A percentile compares a stretch with the other conserved stretches of the same genome.
phyloP scores from a whole-genome alignment of 2,113 vertebrate species.

The Chiloscyllium plagiosum region DNA sequence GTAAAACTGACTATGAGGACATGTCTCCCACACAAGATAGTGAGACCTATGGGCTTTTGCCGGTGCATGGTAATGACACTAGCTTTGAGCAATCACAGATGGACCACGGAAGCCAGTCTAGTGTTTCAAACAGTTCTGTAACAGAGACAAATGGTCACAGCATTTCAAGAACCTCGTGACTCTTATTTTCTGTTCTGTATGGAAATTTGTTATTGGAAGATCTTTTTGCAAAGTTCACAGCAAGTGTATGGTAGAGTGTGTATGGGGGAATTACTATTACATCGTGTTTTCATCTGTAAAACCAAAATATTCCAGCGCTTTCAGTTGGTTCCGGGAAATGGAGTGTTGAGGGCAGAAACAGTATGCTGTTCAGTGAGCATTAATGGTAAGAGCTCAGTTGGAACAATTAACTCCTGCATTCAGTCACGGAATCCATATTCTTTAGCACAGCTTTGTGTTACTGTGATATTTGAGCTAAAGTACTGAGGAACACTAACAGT shows the following conservation, averaged over 20 bases:
- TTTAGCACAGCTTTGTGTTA: not conserved
- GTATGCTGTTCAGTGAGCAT: conserved; percentile 10
- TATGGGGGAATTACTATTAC: conserved; percentile 2
- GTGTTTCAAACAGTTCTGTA: not conserved
- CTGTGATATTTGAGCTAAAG: not conserved
- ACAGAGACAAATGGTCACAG: conserved; percentile 28
- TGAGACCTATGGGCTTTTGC: not conserved
- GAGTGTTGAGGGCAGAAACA: not conserved
- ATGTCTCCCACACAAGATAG: not conserved
- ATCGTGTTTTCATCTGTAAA: conserved; percentile 24
- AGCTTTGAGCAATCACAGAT: conserved; percentile 31
- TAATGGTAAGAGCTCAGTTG: not conserved
- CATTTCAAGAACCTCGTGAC: conserved; percentile 12
- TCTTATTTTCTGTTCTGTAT: not conserved
- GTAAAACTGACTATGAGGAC: conserved; percentile 21
- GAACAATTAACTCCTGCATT: conserved; percentile 12
- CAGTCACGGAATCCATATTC: not conserved
- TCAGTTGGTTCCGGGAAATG: not conserved
- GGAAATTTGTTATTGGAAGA: conserved; percentile 23
- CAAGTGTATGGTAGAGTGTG: not conserved
- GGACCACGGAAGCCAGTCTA: not conserved
- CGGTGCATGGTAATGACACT: not conserved
- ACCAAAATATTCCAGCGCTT: conserved; percentile 22
- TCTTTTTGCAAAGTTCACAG: conserved; percentile 12
- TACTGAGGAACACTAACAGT: not conserved